Percentiles rank a stretch among this genome's conserved stretches.
Evolutionary conservation across 2,797 vertebrate species (phyloP).

Genomic region (Chrysocyon brachyurus): DNA sequence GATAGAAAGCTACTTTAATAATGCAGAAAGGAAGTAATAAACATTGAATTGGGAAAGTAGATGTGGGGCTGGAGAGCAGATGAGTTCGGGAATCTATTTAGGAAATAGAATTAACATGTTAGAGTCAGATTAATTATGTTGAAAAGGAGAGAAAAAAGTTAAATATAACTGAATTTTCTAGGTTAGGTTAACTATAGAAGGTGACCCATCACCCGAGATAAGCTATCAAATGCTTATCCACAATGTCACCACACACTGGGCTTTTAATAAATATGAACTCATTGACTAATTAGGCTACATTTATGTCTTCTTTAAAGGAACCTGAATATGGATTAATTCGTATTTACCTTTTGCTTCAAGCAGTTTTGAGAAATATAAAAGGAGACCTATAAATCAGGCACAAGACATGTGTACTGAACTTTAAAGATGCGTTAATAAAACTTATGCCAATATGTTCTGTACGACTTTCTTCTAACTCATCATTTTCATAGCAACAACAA

Average conservation of each 20-base stretch:
- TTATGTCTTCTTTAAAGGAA: constrained; percentile 36
- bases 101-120: neutral
- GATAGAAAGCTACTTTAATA: constrained; percentile 13
- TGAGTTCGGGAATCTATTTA: neutral
- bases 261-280: neutral
- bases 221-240: neutral
- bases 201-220: neutral
- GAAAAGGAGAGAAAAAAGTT: neutral
- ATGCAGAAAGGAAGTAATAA: neutral
- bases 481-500: constrained; percentile 71
- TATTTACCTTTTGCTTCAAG: neutral
- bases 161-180: constrained; percentile 46
- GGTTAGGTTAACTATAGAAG: neutral
- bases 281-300: neutral
- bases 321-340: neutral
- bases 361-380: constrained; percentile 42
- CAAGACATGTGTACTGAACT: neutral
- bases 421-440: neutral
- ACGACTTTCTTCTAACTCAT: constrained; percentile 64
- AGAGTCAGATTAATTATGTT: constrained; percentile 32
- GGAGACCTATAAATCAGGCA: neutral
- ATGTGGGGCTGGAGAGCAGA: neutral
- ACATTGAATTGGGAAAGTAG: neutral
- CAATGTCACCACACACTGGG: neutral
- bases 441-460: constrained; percentile 7